Percentiles rank a stretch among this genome's conserved stretches.
phyloP scores from a whole-genome alignment of 2,888 invertebrate species.

The Scaeva pyrastri region DNA sequence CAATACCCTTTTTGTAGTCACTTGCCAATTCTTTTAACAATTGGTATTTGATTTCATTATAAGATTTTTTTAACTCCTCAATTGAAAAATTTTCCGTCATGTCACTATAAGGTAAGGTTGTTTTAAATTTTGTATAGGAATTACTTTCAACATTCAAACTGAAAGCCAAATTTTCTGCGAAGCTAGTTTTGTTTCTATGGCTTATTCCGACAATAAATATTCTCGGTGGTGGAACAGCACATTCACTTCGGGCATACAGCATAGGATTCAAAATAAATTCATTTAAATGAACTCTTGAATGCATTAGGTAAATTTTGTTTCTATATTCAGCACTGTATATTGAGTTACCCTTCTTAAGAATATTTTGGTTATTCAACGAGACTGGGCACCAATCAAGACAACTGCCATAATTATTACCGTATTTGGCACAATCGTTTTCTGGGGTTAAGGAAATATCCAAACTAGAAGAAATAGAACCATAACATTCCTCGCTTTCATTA shows the following conservation, averaged over 20 bases:
- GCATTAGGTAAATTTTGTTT: slow-evolving; percentile 85
- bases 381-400: slow-evolving; percentile 87
- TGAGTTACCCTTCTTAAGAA: slow-evolving; percentile 87
- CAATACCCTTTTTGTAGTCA: slow-evolving; percentile 25
- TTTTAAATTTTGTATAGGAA: slow-evolving; percentile 22
- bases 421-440: not conserved
- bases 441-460: not conserved
- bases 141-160: slow-evolving; percentile 83
- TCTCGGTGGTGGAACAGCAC: slow-evolving; percentile 84
- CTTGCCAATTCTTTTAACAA: slow-evolving; percentile 22
- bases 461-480: not conserved
- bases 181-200: slow-evolving; percentile 85
- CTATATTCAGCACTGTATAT: slow-evolving; percentile 85
- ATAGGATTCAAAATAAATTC: slow-evolving; percentile 85
- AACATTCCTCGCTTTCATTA: slow-evolving; percentile 8
- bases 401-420: slow-evolving; percentile 85
- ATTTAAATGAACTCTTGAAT: slow-evolving; percentile 84
- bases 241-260: slow-evolving; percentile 85
- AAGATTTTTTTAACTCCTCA: not conserved
- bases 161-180: slow-evolving; percentile 85
- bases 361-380: slow-evolving; percentile 85
- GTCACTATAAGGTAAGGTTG: not conserved
- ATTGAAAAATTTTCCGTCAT: slow-evolving; percentile 3
- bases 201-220: slow-evolving; percentile 86
- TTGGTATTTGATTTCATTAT: not conserved